These are phyloP conservation scores for Monarcha castaneiventris DNA, from an alignment of 2,113 vertebrate species.

Conservation along the genomic window DNA sequence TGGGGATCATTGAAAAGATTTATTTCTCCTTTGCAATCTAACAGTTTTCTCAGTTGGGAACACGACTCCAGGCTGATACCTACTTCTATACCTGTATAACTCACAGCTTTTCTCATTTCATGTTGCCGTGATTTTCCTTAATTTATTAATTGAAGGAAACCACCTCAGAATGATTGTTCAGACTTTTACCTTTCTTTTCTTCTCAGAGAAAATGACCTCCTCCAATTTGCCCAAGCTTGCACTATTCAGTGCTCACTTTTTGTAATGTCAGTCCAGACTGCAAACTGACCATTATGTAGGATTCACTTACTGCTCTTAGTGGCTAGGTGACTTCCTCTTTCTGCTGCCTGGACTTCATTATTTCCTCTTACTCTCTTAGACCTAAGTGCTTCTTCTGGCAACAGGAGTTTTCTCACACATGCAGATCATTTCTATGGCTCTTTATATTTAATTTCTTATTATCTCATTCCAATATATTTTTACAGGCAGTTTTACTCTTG, in stretches of 20 bases:
- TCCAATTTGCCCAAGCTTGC: neutral
- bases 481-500: neutral
- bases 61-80: neutral
- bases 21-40: neutral
- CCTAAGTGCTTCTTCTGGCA: neutral
- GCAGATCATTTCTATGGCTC: neutral
- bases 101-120: neutral
- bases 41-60: neutral
- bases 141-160: neutral
- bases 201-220: neutral
- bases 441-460: neutral
- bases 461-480: neutral
- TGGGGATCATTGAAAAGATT: neutral
- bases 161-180: neutral
- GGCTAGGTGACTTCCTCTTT: neutral
- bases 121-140: neutral
- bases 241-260: neutral
- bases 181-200: neutral
- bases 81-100: neutral
- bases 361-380: constrained; percentile 9
- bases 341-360: neutral
- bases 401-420: neutral
- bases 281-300: neutral
- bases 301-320: neutral
- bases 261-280: neutral